phyloP scores from a whole-genome alignment of 1,140 invertebrate species.

The Cotesia glomerata region DNA sequence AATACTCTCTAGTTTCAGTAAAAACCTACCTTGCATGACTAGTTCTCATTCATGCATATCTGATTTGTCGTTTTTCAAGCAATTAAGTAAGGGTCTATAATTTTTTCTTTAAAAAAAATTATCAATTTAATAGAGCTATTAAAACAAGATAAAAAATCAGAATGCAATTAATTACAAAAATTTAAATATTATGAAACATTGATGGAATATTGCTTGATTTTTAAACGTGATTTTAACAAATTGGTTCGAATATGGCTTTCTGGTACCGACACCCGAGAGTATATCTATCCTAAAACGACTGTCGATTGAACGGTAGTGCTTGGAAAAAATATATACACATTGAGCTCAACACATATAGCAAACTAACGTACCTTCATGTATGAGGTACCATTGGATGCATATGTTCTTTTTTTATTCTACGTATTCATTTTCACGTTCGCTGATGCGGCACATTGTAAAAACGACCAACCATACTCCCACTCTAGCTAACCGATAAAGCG shows the following conservation, averaged over 20 bases:
- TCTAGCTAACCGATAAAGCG: not conserved
- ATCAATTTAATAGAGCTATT: not conserved
- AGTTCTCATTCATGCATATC: too few relatives aligned
- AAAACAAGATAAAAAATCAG: not conserved
- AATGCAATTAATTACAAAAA: constrained; percentile 2
- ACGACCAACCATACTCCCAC: not conserved
- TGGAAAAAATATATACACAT: constrained; percentile 26
- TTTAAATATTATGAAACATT: not conserved
- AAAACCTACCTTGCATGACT: too few relatives aligned
- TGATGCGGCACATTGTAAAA: constrained; percentile 34
- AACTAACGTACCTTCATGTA: not conserved
- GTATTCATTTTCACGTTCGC: constrained; percentile 38
- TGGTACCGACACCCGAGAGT: constrained; percentile 30
- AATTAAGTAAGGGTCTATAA: too few relatives aligned
- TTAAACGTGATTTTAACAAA: constrained; percentile 40
- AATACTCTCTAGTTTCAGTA: too few relatives aligned
- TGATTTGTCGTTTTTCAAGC: too few relatives aligned
- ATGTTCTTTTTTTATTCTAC: constrained; percentile 26
- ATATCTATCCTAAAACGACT: constrained; percentile 35
- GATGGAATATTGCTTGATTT: constrained; percentile 38
- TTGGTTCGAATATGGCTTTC: constrained; percentile 39
- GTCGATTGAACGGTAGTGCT: constrained; percentile 19
- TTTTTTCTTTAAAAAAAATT: not conserved
- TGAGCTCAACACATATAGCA: too few relatives aligned
- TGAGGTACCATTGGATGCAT: not conserved